These are phyloP conservation scores for Drosophila eohydei DNA, from an alignment of 2,888 invertebrate species.

Conservation along the genomic window DNA sequence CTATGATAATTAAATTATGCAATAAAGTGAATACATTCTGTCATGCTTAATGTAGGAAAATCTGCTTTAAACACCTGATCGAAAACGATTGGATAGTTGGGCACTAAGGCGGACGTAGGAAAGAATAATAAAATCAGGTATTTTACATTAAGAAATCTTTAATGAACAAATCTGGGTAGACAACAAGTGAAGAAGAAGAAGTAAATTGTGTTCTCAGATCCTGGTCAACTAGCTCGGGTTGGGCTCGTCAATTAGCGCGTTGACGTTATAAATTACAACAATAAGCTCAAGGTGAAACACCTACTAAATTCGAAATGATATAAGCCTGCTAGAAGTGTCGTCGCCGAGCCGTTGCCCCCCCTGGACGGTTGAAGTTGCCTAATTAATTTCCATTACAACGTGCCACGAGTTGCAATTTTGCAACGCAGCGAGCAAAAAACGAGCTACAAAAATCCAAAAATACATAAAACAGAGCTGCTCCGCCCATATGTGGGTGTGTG, in stretches of 20 bases:
- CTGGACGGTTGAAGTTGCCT: constrained; percentile 65
- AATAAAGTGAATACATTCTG: too few relatives aligned
- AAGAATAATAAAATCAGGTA: too few relatives aligned
- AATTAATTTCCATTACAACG: constrained; percentile 82
- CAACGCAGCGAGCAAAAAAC: constrained; percentile 34
- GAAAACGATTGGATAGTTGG: too few relatives aligned
- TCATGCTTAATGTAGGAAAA: too few relatives aligned
- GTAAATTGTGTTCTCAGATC: neutral
- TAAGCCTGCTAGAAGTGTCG: constrained; percentile 60
- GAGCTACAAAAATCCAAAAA: constrained; percentile 30
- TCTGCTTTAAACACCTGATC: too few relatives aligned
- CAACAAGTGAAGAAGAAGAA: too few relatives aligned
- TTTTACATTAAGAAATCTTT: too few relatives aligned
- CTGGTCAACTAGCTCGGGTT: constrained; percentile 41
- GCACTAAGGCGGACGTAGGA: too few relatives aligned
- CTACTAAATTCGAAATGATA: constrained; percentile 82
- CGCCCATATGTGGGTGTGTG: constrained; percentile 14
- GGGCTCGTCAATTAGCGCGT: constrained; percentile 69
- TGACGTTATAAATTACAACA: constrained; percentile 70
- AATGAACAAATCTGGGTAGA: too few relatives aligned
- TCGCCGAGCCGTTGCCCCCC: constrained; percentile 3
- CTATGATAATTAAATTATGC: too few relatives aligned
- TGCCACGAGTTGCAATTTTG: constrained; percentile 75
- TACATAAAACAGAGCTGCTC: constrained; percentile 18
- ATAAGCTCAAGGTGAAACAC: constrained; percentile 65